phyloP scores from a whole-genome alignment of 2,888 invertebrate species.

The Tenthredo notha region DNA sequence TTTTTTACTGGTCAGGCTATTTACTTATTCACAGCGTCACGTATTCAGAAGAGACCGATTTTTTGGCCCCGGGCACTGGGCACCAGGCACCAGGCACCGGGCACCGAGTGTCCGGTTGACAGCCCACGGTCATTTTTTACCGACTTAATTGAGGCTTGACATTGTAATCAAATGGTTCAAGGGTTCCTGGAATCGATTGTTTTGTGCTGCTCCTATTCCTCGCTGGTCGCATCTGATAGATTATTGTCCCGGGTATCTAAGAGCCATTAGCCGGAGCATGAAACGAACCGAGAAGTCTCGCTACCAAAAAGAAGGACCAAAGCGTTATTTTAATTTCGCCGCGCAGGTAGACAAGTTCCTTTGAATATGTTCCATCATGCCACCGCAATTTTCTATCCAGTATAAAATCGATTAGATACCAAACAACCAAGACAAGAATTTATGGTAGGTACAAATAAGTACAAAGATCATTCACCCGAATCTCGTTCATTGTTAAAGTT shows the following conservation, averaged over 20 bases:
- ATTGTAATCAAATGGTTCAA: slow-evolving; percentile 64
- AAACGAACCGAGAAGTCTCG: slow-evolving; percentile 45
- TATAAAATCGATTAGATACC: slow-evolving; percentile 44
- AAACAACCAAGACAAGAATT: neutral
- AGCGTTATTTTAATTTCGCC: slow-evolving; percentile 41
- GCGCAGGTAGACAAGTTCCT: slow-evolving; percentile 16
- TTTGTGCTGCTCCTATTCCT: slow-evolving; percentile 53
- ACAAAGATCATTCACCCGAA: slow-evolving; percentile 13
- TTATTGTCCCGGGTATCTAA: slow-evolving; percentile 40
- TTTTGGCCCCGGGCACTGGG: slow-evolving; percentile 55
- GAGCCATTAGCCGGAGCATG: slow-evolving; percentile 42
- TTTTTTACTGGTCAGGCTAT: slow-evolving; percentile 60
- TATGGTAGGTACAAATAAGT: neutral
- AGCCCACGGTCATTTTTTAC: slow-evolving; percentile 60
- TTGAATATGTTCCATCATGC: slow-evolving; percentile 21
- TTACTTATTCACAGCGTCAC: slow-evolving; percentile 60
- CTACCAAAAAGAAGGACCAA: slow-evolving; percentile 33
- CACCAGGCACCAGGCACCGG: slow-evolving; percentile 38
- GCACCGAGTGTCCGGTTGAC: slow-evolving; percentile 58
- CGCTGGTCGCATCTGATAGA: slow-evolving; percentile 44
- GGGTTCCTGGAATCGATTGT: slow-evolving; percentile 61
- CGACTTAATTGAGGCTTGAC: slow-evolving; percentile 63
- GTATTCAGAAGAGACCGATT: slow-evolving; percentile 57
- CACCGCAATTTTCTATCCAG: slow-evolving; percentile 27
- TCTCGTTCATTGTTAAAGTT: neutral